Base-by-base conservation (phyloP, 2,888 invertebrate genomes). In the Parnassius smintheus region DNA sequence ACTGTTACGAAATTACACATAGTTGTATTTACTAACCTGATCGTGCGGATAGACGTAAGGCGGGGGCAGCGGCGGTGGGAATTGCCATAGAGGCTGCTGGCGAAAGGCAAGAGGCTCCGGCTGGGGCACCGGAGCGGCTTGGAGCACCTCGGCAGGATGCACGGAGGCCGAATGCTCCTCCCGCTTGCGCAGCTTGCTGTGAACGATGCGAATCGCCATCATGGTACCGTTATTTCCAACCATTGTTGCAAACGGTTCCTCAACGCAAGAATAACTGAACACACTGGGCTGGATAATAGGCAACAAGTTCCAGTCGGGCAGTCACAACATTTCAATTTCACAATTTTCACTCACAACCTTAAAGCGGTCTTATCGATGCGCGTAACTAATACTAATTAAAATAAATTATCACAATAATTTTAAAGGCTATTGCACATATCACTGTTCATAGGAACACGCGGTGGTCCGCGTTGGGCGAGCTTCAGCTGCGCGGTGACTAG, bases 181-280 rank as follows among this genome's bases (percentile, higher is more conserved):
- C 75, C 96, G 94, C 92, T 96, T 96, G 81, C 96, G 94, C 92
- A 96, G 94, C 93, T 96, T 96, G 92, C 96, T 96, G 94, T 96
- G 96, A 92, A 96, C 96, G 95, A 96, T 95, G 92, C 96, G 96
- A 88, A 96, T 95, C 88, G 96, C 96, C 92, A 96, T 95, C 95
- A 96, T 94, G 84, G 96, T 96, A 88, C 95, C 96, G 92, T 96
- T 96, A 92, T 94, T 96, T 89, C 96, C 96, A 89, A 96, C 96
- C 96, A 96, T 96, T 82, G 93, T 94, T 82, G 77, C 75, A 73
- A 87, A 85, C 69, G 83, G 82, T 82, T 79, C 85, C 79, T 83
- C 80, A 69, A 85, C 83, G 83, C 85, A 89, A 89, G 86, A 86
- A 86, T 84, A 85, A 86, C 83, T 81, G 80, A 83, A 83, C 80